phyloP scores from a whole-genome alignment of 2,888 invertebrate genomes.

The Dichetophora obliterata region DNA sequence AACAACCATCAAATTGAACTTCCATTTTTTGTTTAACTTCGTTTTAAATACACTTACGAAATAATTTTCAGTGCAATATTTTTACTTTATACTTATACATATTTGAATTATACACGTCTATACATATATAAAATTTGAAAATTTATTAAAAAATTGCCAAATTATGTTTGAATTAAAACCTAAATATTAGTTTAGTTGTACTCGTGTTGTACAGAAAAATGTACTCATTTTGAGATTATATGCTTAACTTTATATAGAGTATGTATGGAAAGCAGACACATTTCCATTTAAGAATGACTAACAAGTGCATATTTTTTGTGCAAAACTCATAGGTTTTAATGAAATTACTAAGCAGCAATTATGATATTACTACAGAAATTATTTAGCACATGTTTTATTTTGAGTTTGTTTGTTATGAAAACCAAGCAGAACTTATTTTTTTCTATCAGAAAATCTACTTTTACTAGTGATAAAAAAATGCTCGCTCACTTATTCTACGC shows the following conservation, averaged over 20 bases:
- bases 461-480: no score
- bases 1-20: background rate
- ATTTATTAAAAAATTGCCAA: conserved; percentile 10
- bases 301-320: background rate
- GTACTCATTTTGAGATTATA: background rate
- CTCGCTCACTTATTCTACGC: no score
- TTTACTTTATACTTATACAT: conserved; percentile 7
- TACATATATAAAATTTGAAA: background rate
- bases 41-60: background rate
- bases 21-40: background rate
- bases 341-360: background rate
- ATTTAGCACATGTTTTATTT: background rate
- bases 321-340: background rate
- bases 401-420: background rate
- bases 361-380: background rate
- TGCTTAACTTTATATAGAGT: background rate
- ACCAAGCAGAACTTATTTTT: background rate
- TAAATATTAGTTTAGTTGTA: background rate
- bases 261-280: background rate
- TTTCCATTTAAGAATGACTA: background rate
- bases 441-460: background rate
- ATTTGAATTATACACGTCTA: conserved; percentile 1
- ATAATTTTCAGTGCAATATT: conserved; percentile 24
- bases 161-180: conserved; percentile 13
- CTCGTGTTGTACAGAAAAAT: background rate